A percentile compares a stretch with the other conserved stretches of the same genome.
Conservation (phyloP, 2,113 vertebrate genomes). For the Phrynosoma blainvillii region DNA sequence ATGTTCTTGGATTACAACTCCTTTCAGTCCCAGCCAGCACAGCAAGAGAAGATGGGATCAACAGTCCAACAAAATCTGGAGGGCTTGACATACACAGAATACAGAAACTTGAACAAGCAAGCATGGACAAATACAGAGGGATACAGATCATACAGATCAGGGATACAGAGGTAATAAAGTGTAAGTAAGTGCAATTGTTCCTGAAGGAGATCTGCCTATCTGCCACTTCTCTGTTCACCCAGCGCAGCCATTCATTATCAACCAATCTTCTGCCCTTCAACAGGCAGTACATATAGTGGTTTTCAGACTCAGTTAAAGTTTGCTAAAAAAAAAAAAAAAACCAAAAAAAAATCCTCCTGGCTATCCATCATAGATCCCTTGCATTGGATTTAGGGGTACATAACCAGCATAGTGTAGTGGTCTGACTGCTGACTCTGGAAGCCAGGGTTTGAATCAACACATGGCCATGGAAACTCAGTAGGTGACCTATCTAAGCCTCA, state of each 20-base stretch:
- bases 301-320: background rate
- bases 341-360: background rate
- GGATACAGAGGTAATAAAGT: background rate
- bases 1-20: background rate
- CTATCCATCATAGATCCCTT: background rate
- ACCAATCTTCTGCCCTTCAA: background rate
- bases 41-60: no score
- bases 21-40: background rate
- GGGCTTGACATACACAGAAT: constrained; percentile 63
- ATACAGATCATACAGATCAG: no score
- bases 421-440: no score
- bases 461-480: no score
- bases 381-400: background rate
- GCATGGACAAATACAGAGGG: no score
- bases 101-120: constrained; percentile 48
- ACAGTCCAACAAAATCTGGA: background rate
- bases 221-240: background rate
- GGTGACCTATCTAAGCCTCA: no score
- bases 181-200: background rate
- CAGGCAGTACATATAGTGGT: background rate
- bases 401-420: no score
- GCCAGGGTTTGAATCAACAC: no score
- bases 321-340: background rate
- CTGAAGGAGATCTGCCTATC: background rate
- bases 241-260: background rate